Evolutionary conservation across 2,888 invertebrate genomes (phyloP), one percentile per base, ranked within the genome.

Genomic region (Patella pellucida): DNA sequence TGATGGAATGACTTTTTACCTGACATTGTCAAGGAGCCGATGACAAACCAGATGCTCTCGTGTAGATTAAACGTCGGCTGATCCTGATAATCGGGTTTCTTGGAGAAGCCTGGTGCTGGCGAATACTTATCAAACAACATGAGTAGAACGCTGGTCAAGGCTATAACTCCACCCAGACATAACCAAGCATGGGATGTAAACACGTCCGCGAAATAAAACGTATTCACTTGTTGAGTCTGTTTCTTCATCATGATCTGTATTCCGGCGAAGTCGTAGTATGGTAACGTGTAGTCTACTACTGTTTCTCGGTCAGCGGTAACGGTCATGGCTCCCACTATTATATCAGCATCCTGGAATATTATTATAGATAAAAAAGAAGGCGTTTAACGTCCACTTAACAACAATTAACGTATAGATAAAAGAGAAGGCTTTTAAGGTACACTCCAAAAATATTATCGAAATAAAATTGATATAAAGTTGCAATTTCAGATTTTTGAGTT

Each of bases 161-260:
- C 93, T 27, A 97, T 90, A 0, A 97, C 96, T 0, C 94, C 96
- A 52, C 71, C 78, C 73, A 97, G 96, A 69, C 87, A 96, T 15
- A 96, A 89, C 96, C 97, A 97, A 0, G 97, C 97, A 90, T 97
- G 96, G 0, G 51, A 27, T 4, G 95, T 94, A 5, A 97, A 92
- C 0, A 97, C 97, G 0, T 96, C 96, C 96, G 97, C 96, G 92
- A 97, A 97, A 91, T 96, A 96, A 91, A 97, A 97, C 0, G 97
- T 92, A 0, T 96, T 96, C 0, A 96, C 95, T 89, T 95, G 94
- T 0, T 95, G 93, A 0, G 94, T 93, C 0, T 96, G 95, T 86
- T 96, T 96, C 12, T 96, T 93, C 91, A 97, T 96, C 0, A 95
- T 96, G 81, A 97, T 97, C 12, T 95, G 93, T 81, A 97, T 95